These are phyloP conservation scores for Trichomycterus rosablanca DNA, from an alignment of 2,113 vertebrate genomes.

Conservation along the genomic window DNA sequence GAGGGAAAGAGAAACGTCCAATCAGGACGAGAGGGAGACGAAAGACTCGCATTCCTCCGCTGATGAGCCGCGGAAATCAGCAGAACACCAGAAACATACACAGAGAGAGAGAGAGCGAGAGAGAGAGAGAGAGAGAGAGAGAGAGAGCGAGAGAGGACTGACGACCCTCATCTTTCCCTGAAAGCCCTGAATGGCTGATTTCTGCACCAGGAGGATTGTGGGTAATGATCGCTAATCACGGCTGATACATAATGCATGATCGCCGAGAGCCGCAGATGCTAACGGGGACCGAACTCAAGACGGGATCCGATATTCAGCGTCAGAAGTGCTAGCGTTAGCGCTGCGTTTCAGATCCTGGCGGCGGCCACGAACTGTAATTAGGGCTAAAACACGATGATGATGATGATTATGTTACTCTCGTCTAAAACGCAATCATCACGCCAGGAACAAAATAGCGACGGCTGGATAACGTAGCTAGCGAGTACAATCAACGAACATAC, in stretches of 20 bases:
- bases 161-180: neutral
- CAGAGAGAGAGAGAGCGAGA: too few relatives aligned
- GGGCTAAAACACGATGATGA: too few relatives aligned
- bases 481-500: too few relatives aligned
- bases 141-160: neutral
- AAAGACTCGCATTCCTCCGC: neutral
- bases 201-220: slow-evolving; percentile 9
- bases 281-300: too few relatives aligned
- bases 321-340: too few relatives aligned
- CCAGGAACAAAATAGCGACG: too few relatives aligned
- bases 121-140: neutral
- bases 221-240: neutral
- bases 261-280: neutral
- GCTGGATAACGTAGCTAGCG: too few relatives aligned
- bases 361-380: too few relatives aligned
- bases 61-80: slow-evolving; percentile 5
- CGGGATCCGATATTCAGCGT: too few relatives aligned
- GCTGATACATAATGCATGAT: slow-evolving; percentile 3
- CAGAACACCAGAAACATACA: neutral
- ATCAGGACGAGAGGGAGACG: neutral
- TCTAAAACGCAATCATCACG: too few relatives aligned
- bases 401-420: too few relatives aligned
- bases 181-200: neutral
- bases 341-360: too few relatives aligned
- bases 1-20: neutral